Evolutionary conservation across 2,113 vertebrate species (phyloP), one percentile per base, ranked within the genome.

Genomic region (Esox niger): DNA sequence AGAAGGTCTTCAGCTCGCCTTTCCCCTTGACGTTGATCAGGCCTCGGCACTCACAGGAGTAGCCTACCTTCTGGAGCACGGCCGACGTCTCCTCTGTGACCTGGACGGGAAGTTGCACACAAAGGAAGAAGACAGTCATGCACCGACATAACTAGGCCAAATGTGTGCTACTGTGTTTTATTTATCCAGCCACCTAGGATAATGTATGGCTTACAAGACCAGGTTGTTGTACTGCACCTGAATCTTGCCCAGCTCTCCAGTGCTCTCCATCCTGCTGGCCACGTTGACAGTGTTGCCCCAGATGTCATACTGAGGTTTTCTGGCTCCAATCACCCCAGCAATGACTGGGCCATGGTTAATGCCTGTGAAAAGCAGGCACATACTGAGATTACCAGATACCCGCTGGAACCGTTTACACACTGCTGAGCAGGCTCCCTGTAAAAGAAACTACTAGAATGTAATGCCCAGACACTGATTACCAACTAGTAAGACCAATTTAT

Each of bases 211-310:
- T 21, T 17, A 52, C 47, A 43, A 43, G n/a, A 38, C n/a, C 8
- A 21, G 47, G 47, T 21, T 49, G 47, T 49, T 52, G 47, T 52
- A 15, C 3, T 1, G 2, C 83, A 99, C 97, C 96, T 99, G 97
- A 84, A 99, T 97, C 81, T 94, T 97, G 52, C 96, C 97, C 6
- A 98, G 93, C 32, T 98, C 95, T 31, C 97, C 97, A 0, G 96
- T 99, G 69, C 92, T 99, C 79, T 99, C 97, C 97, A 99, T 99
- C 0, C 97, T 84, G 72, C 97, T 99, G 15, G 97, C 96, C 0
- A 98, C 97, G 0, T 98, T 99, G 1, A 98, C 96, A 0, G 97
- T 97, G 87, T 98, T 99, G 23, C 97, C 97, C 97, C 97, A 99
- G 6, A 99, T 99, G 69, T 99, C 97, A 0, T 99, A 99, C 82